A percentile compares a stretch with the other conserved stretches of the same genome.
Conservation (phyloP, 2,113 vertebrate genomes). For the Corythornis vintsioides region DNA sequence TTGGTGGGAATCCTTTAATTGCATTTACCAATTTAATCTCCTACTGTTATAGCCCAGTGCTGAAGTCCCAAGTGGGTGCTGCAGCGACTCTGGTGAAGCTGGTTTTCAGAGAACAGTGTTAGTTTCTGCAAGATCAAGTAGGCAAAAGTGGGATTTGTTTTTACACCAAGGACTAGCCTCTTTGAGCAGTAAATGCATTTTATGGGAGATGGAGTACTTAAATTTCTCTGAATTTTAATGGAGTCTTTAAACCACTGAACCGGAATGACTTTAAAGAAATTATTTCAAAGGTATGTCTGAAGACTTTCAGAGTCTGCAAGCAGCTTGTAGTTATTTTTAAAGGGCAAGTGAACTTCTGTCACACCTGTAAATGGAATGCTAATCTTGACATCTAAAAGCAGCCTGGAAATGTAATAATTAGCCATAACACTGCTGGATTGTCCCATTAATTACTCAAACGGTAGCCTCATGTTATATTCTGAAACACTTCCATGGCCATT, state of each 20-base stretch:
- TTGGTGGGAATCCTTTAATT: not conserved
- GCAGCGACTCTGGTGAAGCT: not conserved
- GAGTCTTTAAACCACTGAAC: not conserved
- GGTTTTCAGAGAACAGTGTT: not conserved
- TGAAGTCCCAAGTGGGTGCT: not conserved
- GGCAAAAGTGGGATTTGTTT: not conserved
- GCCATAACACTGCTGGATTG: not conserved
- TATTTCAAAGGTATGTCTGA: not conserved
- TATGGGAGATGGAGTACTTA: not conserved
- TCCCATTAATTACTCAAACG: not conserved
- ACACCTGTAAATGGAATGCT: not conserved
- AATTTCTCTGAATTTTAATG: not conserved
- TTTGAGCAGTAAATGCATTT: not conserved
- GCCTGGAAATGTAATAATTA: not conserved
- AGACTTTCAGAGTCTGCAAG: not conserved
- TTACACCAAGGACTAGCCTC: not conserved
- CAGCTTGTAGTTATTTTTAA: not conserved
- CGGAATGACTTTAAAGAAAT: not conserved
- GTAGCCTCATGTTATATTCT: not conserved
- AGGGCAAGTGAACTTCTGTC: not conserved
- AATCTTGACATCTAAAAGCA: not conserved
- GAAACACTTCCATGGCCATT: not conserved
- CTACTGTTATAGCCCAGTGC: not conserved
- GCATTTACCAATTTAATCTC: not conserved
- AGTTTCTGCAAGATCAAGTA: not conserved